A percentile compares a stretch with the other conserved stretches of the same genome.
Evolutionary conservation across 2,113 vertebrate genomes (phyloP).

Genomic region (Globicephala melas): DNA sequence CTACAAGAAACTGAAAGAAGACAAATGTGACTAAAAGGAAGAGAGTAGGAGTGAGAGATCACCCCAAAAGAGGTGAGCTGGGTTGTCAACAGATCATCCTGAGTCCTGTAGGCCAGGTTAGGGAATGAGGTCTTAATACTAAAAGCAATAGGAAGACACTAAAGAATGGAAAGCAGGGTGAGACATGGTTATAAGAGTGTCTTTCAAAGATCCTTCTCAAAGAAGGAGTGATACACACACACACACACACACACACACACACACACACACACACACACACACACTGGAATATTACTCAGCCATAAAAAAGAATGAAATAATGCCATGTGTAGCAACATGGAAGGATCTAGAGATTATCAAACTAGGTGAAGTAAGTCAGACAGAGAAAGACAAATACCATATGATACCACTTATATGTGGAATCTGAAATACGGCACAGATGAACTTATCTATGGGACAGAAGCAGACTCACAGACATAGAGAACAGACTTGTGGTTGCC

Average conservation of each 20-base stretch:
- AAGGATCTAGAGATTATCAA: background rate
- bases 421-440: background rate
- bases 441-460: background rate
- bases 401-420: background rate
- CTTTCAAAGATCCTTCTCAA: background rate
- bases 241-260: too few relatives aligned
- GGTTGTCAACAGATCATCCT: too few relatives aligned
- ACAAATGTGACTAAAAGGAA: background rate
- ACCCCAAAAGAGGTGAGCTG: background rate
- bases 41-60: background rate
- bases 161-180: background rate
- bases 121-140: background rate
- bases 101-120: background rate
- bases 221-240: background rate
- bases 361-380: background rate
- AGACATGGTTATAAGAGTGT: background rate
- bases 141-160: background rate
- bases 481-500: background rate
- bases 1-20: background rate
- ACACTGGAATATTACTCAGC: too few relatives aligned
- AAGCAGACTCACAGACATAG: background rate
- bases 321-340: background rate
- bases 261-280: fast-evolving
- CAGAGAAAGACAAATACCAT: background rate
- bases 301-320: background rate